Evolutionary conservation across 2,113 vertebrate species (phyloP).

Genomic region (Chionodraco myersi): DNA sequence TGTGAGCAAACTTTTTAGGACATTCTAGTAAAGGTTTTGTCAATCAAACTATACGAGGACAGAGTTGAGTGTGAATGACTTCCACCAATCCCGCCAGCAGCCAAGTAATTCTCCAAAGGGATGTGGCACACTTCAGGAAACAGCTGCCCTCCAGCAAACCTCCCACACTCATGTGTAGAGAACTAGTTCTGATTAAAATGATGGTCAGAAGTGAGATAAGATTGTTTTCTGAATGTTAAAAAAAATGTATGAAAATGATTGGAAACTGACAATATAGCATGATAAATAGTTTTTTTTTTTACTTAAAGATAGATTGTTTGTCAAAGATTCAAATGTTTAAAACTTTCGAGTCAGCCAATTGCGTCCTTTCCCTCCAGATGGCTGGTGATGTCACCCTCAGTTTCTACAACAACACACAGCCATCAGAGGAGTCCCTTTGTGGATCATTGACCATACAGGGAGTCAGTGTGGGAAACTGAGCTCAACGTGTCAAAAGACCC

Average conservation of each 20-base stretch:
- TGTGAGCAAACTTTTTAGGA: too few species aligned
- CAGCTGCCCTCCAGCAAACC: neutral
- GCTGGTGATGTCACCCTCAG: constrained; percentile 43
- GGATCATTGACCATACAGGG: constrained; percentile 37
- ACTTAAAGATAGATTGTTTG: neutral
- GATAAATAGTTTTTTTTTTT: too few species aligned
- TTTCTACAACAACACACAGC: constrained; percentile 7
- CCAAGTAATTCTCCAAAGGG: constrained; percentile 17
- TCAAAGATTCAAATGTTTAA: neutral
- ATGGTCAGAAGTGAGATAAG: neutral
- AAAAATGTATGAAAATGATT: too few species aligned
- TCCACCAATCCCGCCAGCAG: constrained; percentile 14
- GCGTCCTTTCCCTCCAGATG: constrained; percentile 60
- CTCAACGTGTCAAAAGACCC: neutral
- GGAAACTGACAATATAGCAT: too few species aligned
- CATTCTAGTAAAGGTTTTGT: too few species aligned
- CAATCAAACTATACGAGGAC: neutral
- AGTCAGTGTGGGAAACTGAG: constrained; percentile 5
- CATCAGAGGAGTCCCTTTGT: constrained; percentile 53
- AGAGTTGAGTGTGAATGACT: neutral
- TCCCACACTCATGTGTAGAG: neutral
- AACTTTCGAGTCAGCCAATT: neutral
- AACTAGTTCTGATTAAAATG: neutral
- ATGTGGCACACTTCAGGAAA: constrained; percentile 44
- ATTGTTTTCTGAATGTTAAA: too few species aligned